Evolutionary conservation across 1,140 invertebrate species (phyloP).

Genomic region (Drosophila lacertosa): DNA sequence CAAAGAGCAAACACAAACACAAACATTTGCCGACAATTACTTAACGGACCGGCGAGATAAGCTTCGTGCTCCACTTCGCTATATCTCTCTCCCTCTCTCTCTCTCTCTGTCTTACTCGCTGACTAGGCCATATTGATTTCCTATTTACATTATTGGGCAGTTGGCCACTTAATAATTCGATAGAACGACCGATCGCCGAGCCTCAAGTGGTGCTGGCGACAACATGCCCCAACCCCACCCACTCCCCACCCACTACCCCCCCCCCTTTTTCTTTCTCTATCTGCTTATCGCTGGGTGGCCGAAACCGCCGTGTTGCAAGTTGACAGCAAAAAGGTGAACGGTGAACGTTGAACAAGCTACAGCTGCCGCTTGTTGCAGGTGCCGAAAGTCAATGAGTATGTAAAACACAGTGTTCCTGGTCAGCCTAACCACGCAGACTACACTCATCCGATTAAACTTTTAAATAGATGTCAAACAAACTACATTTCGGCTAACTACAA

Average conservation of each 20-base stretch:
- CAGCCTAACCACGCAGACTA: slow-evolving; percentile 80
- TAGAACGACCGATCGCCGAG: slow-evolving; percentile 38
- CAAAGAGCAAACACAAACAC: slow-evolving; percentile 63
- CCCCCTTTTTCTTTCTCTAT: too few species aligned
- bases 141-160: slow-evolving; percentile 69
- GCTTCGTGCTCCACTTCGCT: slow-evolving; percentile 22
- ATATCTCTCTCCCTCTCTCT: too few species aligned
- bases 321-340: slow-evolving; percentile 1
- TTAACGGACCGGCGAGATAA: slow-evolving; percentile 59
- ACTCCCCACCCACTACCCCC: slow-evolving; percentile 13
- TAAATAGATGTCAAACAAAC: slow-evolving; percentile 83
- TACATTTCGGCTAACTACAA: slow-evolving; percentile 76
- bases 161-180: slow-evolving; percentile 56
- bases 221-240: slow-evolving; percentile 34
- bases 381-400: slow-evolving; percentile 79
- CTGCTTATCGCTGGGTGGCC: background rate
- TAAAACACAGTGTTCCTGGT: slow-evolving; percentile 79
- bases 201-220: slow-evolving; percentile 65
- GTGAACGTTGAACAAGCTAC: slow-evolving; percentile 37
- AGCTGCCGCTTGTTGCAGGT: slow-evolving; percentile 51
- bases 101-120: too few species aligned
- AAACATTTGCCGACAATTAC: slow-evolving; percentile 82
- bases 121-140: slow-evolving; percentile 23
- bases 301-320: background rate
- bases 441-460: slow-evolving; percentile 83